These are phyloP conservation scores for Tokudaia tokunoshimensis DNA, from an alignment of 2,797 vertebrate species.

Conservation along the genomic window DNA sequence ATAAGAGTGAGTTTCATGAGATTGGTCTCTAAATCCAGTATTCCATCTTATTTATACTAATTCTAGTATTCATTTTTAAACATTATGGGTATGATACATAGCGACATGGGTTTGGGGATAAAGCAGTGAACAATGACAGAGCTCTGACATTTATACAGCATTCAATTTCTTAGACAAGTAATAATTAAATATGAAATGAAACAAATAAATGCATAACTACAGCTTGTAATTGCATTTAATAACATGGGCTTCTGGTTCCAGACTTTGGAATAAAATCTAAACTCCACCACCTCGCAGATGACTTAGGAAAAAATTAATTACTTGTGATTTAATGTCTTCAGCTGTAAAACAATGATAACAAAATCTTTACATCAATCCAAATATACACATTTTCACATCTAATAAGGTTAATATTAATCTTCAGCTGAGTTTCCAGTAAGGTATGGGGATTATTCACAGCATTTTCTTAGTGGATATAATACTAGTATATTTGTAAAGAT, in stretches of 20 bases:
- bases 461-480: conserved; percentile 5
- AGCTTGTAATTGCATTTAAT: neutral
- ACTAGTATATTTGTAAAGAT: neutral
- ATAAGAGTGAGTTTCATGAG: neutral
- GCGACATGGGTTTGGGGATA: neutral
- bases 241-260: neutral
- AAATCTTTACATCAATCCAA: neutral
- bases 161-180: neutral
- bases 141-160: neutral
- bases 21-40: neutral
- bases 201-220: neutral
- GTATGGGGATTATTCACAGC: neutral
- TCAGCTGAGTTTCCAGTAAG: neutral
- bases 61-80: neutral
- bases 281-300: neutral
- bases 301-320: neutral
- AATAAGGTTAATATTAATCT: neutral
- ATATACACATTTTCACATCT: neutral
- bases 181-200: neutral
- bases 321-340: neutral
- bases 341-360: neutral
- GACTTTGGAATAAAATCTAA: neutral
- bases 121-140: neutral
- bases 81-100: neutral
- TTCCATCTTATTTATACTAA: neutral